phyloP scores from a whole-genome alignment of 1,140 invertebrate genomes.

The Drosophila santomea region DNA sequence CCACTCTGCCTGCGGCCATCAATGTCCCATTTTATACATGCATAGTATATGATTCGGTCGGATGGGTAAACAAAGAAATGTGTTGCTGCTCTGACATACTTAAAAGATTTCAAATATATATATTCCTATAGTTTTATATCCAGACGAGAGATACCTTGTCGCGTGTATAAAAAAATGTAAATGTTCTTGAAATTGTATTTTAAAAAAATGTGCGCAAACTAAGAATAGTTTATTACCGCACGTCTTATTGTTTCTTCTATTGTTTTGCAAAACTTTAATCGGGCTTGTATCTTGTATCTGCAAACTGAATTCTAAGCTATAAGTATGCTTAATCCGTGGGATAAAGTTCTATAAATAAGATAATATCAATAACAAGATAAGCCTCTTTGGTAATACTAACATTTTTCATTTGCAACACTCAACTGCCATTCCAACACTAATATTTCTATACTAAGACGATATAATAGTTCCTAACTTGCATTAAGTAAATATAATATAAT shows the following conservation, averaged over 20 bases:
- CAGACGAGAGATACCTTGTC: constrained; percentile 13
- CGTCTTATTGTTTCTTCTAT: neutral
- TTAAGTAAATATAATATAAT: no score
- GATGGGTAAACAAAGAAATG: constrained; percentile 22
- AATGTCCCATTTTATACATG: constrained; percentile 12
- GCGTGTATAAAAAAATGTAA: constrained; percentile 29
- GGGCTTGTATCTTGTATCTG: neutral
- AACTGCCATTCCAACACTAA: neutral
- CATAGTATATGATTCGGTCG: neutral
- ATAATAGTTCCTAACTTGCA: no score
- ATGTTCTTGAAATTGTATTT: constrained; percentile 37
- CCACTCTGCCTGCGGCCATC: constrained; percentile 2
- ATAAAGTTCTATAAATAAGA: neutral
- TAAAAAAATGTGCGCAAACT: constrained; percentile 9
- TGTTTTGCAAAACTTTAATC: neutral
- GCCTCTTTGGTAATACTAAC: neutral
- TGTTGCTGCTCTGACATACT: constrained; percentile 18
- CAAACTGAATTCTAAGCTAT: no score
- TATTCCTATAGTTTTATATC: constrained; percentile 20
- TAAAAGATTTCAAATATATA: constrained; percentile 2
- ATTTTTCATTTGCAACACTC: neutral
- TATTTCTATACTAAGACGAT: neutral
- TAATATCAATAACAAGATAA: no score
- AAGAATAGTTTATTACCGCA: constrained; percentile 9
- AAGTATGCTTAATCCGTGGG: neutral